phyloP scores from a whole-genome alignment of 2,888 invertebrate species.

The Drosophila dives region DNA sequence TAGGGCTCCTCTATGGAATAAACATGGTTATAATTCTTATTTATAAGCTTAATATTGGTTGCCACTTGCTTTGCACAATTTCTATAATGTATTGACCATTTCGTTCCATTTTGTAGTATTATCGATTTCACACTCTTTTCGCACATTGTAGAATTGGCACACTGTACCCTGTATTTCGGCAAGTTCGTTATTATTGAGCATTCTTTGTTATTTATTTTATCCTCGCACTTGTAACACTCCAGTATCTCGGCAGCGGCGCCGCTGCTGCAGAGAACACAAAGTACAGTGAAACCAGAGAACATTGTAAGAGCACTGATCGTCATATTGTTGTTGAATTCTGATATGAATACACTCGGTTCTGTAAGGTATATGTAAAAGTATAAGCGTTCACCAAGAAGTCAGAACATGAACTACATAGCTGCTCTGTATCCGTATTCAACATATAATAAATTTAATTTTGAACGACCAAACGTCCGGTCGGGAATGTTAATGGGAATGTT shows the following conservation, averaged over 20 bases:
- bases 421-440: too few species aligned
- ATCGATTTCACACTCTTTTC: slow-evolving; percentile 3
- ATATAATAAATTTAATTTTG: slow-evolving; percentile 19
- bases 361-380: slow-evolving; percentile 12
- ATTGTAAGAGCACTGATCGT: slow-evolving; percentile 6
- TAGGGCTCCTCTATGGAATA: slow-evolving; percentile 42
- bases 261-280: slow-evolving; percentile 13
- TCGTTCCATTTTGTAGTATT: not conserved
- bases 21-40: not conserved
- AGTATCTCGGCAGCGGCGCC: slow-evolving; percentile 15
- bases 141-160: slow-evolving; percentile 63
- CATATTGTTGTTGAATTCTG: slow-evolving; percentile 23
- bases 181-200: slow-evolving; percentile 26
- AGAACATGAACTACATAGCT: slow-evolving; percentile 36
- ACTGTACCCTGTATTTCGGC: slow-evolving; percentile 15
- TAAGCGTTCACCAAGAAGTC: slow-evolving; percentile 40
- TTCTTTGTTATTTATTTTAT: rapidly evolving
- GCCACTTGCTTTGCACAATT: too few species aligned
- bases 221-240: slow-evolving; percentile 41
- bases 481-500: slow-evolving; percentile 7
- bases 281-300: slow-evolving; percentile 12
- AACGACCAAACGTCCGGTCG: slow-evolving; percentile 36
- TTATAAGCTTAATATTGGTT: rapidly evolving
- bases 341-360: slow-evolving; percentile 15
- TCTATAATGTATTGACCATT: slow-evolving; percentile 5